Conservation (phyloP, 1,140 invertebrate genomes). For the Drosophila littoralis region DNA sequence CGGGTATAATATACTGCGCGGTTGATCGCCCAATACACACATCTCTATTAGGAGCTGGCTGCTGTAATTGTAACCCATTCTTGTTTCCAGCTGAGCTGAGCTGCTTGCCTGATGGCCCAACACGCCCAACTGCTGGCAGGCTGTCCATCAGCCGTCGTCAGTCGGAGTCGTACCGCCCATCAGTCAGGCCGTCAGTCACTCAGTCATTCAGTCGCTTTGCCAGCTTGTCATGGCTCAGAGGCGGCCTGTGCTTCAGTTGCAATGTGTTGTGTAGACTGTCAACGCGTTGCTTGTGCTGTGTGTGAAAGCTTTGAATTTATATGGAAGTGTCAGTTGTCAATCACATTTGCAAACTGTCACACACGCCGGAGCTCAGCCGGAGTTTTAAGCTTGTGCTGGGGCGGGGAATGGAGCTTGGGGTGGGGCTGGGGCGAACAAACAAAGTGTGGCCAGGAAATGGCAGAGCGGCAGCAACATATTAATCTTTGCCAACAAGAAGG, state of each 20-base stretch:
- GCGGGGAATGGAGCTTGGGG: not conserved
- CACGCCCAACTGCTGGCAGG: conserved; percentile 24
- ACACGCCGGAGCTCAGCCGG: conserved; percentile 51
- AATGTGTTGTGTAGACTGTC: conserved; percentile 52
- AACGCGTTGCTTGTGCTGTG: conserved; percentile 38
- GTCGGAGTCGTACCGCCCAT: conserved; percentile 37
- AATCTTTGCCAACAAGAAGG: conserved; percentile 78
- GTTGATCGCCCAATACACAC: conserved; percentile 5
- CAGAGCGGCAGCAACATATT: conserved; percentile 76
- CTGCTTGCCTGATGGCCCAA: conserved; percentile 11
- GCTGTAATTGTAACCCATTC: conserved; percentile 33
- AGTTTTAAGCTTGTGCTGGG: conserved; percentile 1
- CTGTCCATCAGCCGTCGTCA: conserved; percentile 26
- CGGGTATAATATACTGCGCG: not conserved
- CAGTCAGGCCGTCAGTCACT: conserved; percentile 52
- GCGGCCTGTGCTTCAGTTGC: conserved; percentile 25
- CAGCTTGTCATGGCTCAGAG: conserved; percentile 61
- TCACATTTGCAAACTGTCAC: conserved; percentile 83
- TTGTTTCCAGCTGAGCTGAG: conserved; percentile 17
- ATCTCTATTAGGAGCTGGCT: conserved; percentile 1
- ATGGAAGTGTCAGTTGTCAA: conserved; percentile 82
- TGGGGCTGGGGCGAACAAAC: conserved; percentile 35
- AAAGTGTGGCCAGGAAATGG: conserved; percentile 55
- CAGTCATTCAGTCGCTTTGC: conserved; percentile 37
- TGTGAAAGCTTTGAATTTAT: conserved; percentile 79